Evolutionary conservation across 2,797 vertebrate species (phyloP).

Genomic region (Synaphobranchus kaupii): DNA sequence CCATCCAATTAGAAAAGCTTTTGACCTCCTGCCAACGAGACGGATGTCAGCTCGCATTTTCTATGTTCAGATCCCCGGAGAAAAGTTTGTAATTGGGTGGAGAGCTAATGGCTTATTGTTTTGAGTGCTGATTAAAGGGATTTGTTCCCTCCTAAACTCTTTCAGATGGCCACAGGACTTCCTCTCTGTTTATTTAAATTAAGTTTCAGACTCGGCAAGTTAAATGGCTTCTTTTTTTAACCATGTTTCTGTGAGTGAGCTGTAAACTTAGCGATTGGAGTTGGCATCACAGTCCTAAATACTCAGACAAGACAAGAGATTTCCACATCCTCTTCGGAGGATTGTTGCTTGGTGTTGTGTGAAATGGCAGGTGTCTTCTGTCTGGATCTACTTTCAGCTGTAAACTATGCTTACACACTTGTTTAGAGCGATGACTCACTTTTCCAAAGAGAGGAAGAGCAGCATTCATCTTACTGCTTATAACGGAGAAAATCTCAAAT

Average conservation of each 20-base stretch:
- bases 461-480: not conserved
- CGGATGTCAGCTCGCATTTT: constrained; percentile 7
- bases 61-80: not conserved
- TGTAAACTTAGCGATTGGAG: not conserved
- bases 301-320: not conserved
- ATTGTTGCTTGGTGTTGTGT: not conserved
- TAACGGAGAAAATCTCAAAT: not conserved
- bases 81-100: not conserved
- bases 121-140: not conserved
- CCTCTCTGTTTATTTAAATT: not conserved
- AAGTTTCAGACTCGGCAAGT: not conserved
- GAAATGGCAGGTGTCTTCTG: not conserved
- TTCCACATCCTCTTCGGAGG: not conserved
- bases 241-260: not conserved
- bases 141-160: not conserved
- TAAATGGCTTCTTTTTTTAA: not conserved
- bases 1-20: constrained; percentile 18
- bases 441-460: too few species aligned
- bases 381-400: constrained; percentile 1
- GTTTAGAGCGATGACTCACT: not conserved
- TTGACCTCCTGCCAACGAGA: not conserved
- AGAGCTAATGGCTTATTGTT: not conserved
- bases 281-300: too few species aligned
- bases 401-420: not conserved
- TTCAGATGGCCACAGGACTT: constrained; percentile 7